These are phyloP conservation scores for Atta cephalotes DNA, from an alignment of 1,140 invertebrate species.

Conservation along the genomic window DNA sequence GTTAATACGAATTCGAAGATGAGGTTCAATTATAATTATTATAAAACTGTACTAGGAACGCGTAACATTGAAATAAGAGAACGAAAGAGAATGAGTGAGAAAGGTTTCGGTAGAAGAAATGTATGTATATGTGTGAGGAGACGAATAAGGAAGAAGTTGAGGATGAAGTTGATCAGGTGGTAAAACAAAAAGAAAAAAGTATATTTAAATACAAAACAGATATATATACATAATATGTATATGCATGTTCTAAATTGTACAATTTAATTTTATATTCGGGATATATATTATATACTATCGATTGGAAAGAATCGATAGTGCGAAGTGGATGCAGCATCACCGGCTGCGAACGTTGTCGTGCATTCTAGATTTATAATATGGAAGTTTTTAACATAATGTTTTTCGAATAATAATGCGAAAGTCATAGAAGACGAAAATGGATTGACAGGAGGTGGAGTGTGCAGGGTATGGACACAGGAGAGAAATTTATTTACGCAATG, in stretches of 20 bases:
- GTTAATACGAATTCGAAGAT: constrained; percentile 64
- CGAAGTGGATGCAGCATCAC: constrained; percentile 46
- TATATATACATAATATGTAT: constrained; percentile 66
- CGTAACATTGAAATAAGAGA: constrained; percentile 54
- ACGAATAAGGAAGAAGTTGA: constrained; percentile 29
- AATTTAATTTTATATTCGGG: constrained; percentile 65
- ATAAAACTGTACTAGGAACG: constrained; percentile 44
- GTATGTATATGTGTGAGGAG: constrained; percentile 14
- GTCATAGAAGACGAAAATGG: constrained; percentile 36
- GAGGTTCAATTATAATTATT: constrained; percentile 57
- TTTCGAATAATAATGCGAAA: constrained; percentile 50
- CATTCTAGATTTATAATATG: constrained; percentile 59
- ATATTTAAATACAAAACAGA: constrained; percentile 68
- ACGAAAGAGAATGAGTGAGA: constrained; percentile 56
- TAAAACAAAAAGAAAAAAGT: constrained; percentile 59
- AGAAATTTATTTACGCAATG: constrained; percentile 71
- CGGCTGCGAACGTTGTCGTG: constrained; percentile 45
- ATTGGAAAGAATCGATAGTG: constrained; percentile 36
- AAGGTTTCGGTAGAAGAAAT: constrained; percentile 31
- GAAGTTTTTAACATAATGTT: constrained; percentile 54
- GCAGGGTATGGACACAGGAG: constrained; percentile 57
- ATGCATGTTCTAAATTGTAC: constrained; percentile 71
- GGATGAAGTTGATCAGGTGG: constrained; percentile 42
- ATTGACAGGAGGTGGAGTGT: constrained; percentile 40
- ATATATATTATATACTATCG: constrained; percentile 31